These are phyloP conservation scores for Eupithecia pulchellata DNA, from an alignment of 2,888 invertebrate genomes.

Conservation along the genomic window DNA sequence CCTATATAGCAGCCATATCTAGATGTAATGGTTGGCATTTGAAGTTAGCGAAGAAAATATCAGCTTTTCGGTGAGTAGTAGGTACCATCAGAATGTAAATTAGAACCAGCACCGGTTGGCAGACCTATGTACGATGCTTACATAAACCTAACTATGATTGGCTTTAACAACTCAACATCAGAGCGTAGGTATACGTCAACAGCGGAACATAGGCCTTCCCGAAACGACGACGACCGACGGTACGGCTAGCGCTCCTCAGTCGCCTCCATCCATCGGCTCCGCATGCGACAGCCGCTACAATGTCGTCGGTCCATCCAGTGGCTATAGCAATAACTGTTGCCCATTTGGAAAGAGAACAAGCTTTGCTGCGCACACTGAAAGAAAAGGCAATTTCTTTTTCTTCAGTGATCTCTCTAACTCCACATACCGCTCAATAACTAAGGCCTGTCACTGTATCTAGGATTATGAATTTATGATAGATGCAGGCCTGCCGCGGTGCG, in stretches of 20 bases:
- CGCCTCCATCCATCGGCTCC: too few relatives aligned
- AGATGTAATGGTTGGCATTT: neutral
- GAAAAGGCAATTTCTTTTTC: neutral
- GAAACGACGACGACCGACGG: too few relatives aligned
- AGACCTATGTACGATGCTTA: neutral
- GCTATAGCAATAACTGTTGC: neutral
- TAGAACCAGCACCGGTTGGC: too few relatives aligned
- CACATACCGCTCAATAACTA: neutral
- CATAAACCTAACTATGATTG: too few relatives aligned
- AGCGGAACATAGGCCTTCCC: too few relatives aligned
- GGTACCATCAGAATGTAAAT: neutral
- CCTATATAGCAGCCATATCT: neutral
- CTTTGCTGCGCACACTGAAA: neutral
- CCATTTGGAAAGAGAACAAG: neutral
- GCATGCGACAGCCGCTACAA: too few relatives aligned
- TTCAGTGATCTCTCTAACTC: neutral
- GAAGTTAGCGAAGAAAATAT: neutral
- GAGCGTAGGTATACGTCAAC: too few relatives aligned
- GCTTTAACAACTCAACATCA: too few relatives aligned
- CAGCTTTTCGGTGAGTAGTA: neutral
- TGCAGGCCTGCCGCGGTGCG: conserved; percentile 39
- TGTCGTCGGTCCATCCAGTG: too few relatives aligned
- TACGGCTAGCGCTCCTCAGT: too few relatives aligned
- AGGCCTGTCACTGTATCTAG: neutral
- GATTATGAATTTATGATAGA: too few relatives aligned